Base-by-base conservation (phyloP, 1,140 invertebrate species). In the Homalodisca vitripennis region DNA sequence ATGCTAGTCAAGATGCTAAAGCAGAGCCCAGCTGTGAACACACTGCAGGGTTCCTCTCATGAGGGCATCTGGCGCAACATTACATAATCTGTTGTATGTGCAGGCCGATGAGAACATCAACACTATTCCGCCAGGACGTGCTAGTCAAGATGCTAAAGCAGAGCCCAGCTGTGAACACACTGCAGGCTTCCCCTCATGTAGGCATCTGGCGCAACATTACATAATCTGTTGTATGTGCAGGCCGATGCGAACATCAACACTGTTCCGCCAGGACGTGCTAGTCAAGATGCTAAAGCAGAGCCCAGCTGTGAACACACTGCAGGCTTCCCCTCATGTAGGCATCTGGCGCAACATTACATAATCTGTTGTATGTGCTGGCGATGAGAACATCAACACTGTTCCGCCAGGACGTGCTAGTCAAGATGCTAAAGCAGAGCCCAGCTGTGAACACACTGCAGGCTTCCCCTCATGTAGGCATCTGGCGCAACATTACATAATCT, bases 271-370 rank as follows among this genome's bases (percentile, higher is more conserved):
- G 47, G 71, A 79, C 57, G 79, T 79, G 73, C 79, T 82, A 67
- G 79, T 79, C 73, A 79, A 82, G 68, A 79, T 79, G 70, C 82
- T 79, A 55, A 76, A 81, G 14, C 73, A 81, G 80, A 76, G 72
- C 77, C 80, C 70, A 76, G 76, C 72, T 68, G 76, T 27, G 76
- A 77, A 69, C 71, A 79, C 71, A 78, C 32, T 72, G 29, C 69
- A 83, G 73, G 76, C 82, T 70, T 83, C 85, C 74, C 82, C 84
- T 1, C 78, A 85, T 17, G 84, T 84, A 72, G 85, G 92, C 80
- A 85, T 89, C 24, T 94, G 92, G 92, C 80, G 92, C 62, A 92
- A n/a, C n/a, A n/a, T n/a, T n/a, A n/a, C n/a, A n/a, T n/a, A n/a
- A n/a, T n/a, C n/a, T n/a, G n/a, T n/a, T n/a, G n/a, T n/a, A n/a